Evolutionary conservation across 2,113 vertebrate genomes (phyloP).

Genomic region (Apus apus): DNA sequence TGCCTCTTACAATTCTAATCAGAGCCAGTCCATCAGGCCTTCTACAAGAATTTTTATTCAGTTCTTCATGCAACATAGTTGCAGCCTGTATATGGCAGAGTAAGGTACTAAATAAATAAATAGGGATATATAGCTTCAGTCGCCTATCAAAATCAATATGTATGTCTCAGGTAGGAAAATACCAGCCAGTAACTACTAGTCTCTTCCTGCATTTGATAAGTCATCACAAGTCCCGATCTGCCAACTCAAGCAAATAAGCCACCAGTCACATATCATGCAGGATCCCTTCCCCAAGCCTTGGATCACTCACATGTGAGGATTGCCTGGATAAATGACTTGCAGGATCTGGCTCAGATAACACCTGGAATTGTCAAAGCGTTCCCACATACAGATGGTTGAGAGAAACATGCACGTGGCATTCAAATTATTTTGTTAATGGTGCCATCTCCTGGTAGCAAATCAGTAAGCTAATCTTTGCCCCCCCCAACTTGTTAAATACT

Average conservation of each 20-base stretch:
- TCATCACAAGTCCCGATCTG: not conserved
- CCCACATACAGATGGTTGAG: not conserved
- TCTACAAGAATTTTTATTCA: not conserved
- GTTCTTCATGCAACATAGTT: not conserved
- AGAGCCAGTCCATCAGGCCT: not conserved
- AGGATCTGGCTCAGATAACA: not conserved
- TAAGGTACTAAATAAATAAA: not conserved
- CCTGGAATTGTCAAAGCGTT: slow-evolving; percentile 28
- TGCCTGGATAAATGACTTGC: not conserved
- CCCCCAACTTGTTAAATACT: not conserved
- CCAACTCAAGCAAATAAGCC: not conserved
- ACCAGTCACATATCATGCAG: not conserved
- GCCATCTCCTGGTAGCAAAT: slow-evolving; percentile 82
- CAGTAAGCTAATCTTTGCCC: slow-evolving; percentile 39
- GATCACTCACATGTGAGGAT: not conserved
- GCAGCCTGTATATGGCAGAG: not conserved
- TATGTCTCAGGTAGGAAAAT: not conserved
- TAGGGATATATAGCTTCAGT: not conserved
- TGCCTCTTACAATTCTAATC: not conserved
- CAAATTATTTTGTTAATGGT: slow-evolving; percentile 84
- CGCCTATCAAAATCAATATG: not conserved
- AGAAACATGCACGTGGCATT: not conserved
- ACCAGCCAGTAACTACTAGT: not conserved
- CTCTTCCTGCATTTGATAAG: not conserved
- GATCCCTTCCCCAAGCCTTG: not conserved